These are phyloP conservation scores for Tetranychus truncatus DNA, from an alignment of 2,888 invertebrate species.

Conservation along the genomic window DNA sequence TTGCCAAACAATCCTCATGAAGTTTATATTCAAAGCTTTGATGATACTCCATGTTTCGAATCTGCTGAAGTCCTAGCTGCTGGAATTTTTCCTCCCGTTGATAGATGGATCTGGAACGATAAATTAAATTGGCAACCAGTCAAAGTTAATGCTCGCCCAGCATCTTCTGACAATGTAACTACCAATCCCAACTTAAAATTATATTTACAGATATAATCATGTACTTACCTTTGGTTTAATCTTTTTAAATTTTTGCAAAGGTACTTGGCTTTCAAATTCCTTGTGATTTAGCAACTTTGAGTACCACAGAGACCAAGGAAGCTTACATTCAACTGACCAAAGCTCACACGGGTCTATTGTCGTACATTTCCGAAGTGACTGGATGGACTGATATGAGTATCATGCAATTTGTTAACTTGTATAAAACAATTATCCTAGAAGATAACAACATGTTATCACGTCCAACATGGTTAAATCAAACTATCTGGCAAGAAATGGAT, in stretches of 20 bases:
- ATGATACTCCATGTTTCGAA: conserved; percentile 20
- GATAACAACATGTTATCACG: background rate
- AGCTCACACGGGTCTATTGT: background rate
- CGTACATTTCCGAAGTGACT: background rate
- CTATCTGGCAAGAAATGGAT: background rate
- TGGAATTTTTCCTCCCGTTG: conserved; percentile 21
- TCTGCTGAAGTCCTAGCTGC: conserved; percentile 20
- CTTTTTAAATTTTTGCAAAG: background rate
- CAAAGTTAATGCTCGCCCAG: conserved; percentile 13
- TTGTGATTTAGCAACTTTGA: background rate
- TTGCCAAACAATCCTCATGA: conserved; percentile 18
- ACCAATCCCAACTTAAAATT: background rate
- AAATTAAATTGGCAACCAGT: conserved; percentile 23
- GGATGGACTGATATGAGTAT: background rate
- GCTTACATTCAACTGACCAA: background rate
- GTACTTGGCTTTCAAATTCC: background rate
- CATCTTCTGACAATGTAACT: conserved; percentile 18
- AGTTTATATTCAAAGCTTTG: conserved; percentile 21
- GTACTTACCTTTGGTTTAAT: background rate
- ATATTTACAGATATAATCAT: background rate
- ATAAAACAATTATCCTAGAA: background rate
- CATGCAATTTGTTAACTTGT: background rate
- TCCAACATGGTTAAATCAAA: background rate
- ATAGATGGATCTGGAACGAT: conserved; percentile 17
- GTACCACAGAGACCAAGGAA: background rate